Conservation (phyloP, 2,113 vertebrate species). For the Callipepla squamata region DNA sequence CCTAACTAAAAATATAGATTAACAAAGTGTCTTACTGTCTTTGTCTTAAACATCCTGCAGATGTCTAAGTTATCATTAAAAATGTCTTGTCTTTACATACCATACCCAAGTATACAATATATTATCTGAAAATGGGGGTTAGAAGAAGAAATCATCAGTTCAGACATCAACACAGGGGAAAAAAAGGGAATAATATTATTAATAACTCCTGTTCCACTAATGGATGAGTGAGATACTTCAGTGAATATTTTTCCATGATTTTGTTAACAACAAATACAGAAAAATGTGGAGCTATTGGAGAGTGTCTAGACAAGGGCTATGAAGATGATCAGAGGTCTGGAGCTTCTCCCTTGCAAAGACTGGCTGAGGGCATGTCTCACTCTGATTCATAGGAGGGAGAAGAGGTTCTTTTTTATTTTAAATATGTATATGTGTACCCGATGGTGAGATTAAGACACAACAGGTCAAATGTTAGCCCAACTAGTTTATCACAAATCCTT, state of each 20-base stretch:
- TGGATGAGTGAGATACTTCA: not conserved
- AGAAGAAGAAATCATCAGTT: not conserved
- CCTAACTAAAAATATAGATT: not conserved
- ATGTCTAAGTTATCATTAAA: not conserved
- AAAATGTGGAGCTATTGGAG: too few relatives aligned
- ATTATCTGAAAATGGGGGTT: not conserved
- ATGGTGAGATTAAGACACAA: too few relatives aligned
- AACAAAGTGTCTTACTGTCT: not conserved
- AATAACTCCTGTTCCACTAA: not conserved
- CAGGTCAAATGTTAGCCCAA: too few relatives aligned
- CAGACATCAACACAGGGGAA: not conserved
- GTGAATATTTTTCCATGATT: rapidly evolving
- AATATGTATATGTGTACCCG: too few relatives aligned
- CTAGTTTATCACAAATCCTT: too few relatives aligned
- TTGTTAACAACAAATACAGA: not conserved
- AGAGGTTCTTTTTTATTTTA: too few relatives aligned
- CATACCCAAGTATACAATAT: not conserved
- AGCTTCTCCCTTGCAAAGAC: too few relatives aligned
- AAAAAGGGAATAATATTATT: not conserved
- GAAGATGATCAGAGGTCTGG: too few relatives aligned
- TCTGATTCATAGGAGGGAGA: too few relatives aligned
- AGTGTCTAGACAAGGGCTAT: too few relatives aligned
- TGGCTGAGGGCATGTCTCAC: too few relatives aligned
- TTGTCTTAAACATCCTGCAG: not conserved
- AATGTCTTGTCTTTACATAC: not conserved